Evolutionary conservation across 2,113 vertebrate species (phyloP).

Genomic region (Rallus limicola): DNA sequence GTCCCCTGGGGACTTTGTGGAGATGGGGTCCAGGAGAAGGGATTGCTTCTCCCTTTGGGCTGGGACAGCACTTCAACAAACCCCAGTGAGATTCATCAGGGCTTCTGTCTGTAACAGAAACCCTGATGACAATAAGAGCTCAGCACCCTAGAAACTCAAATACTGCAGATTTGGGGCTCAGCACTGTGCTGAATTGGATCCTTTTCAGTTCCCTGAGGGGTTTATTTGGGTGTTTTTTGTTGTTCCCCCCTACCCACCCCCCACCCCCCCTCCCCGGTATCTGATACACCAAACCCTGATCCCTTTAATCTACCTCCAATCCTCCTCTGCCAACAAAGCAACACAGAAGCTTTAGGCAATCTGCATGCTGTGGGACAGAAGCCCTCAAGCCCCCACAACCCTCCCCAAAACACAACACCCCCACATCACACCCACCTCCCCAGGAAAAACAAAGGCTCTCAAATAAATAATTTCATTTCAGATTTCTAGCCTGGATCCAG

Average conservation of each 20-base stretch:
- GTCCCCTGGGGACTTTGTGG: not conserved
- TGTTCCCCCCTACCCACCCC: no score
- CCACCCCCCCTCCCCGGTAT: no score
- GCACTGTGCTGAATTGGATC: not conserved
- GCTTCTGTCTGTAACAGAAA: not conserved
- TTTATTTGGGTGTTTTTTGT: no score
- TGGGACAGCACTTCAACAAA: not conserved
- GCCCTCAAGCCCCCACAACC: rapidly evolving
- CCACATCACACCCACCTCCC: not conserved
- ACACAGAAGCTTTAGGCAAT: not conserved
- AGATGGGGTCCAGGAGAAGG: not conserved
- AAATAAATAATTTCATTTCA: not conserved
- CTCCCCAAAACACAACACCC: not conserved
- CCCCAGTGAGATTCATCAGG: not conserved
- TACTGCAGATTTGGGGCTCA: not conserved
- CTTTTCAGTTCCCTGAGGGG: not conserved
- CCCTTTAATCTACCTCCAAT: not conserved
- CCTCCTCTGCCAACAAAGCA: not conserved
- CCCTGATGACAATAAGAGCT: not conserved
- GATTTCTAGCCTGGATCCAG: not conserved
- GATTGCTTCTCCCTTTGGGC: not conserved
- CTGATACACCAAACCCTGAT: not conserved
- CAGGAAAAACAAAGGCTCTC: not conserved
- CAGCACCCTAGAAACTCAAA: not conserved
- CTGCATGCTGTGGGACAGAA: not conserved